phyloP scores from a whole-genome alignment of 2,797 vertebrate species.

The Ambastaia sidthimunki region DNA sequence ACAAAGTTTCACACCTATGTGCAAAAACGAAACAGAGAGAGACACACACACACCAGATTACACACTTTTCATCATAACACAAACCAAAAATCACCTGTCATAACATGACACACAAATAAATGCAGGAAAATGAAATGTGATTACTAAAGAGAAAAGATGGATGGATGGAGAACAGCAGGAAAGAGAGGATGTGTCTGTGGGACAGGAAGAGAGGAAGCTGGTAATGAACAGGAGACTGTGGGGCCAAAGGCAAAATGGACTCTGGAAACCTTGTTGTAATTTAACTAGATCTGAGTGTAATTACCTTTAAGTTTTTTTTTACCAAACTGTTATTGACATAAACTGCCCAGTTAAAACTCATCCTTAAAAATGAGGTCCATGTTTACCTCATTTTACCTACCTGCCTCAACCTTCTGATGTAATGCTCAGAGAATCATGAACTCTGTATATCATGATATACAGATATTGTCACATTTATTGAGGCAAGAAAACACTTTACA shows the following conservation, averaged over 20 bases:
- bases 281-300: conserved; percentile 14
- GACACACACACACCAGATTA: not conserved
- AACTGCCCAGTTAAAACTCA: too few relatives aligned
- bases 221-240: conserved; percentile 30
- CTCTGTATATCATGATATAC: too few relatives aligned
- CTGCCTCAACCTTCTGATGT: too few relatives aligned
- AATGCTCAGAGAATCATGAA: too few relatives aligned
- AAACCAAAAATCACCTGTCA: not conserved
- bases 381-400: too few relatives aligned
- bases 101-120: not conserved
- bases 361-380: too few relatives aligned
- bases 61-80: not conserved
- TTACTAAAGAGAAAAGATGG: conserved; percentile 7
- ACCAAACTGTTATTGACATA: too few relatives aligned
- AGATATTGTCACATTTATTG: too few relatives aligned
- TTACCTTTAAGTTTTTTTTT: not conserved
- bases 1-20: not conserved
- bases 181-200: conserved; percentile 23
- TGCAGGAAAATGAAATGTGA: conserved; percentile 6
- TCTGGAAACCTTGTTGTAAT: not conserved
- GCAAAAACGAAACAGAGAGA: not conserved
- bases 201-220: conserved; percentile 29
- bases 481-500: too few relatives aligned
- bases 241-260: conserved; percentile 2
- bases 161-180: conserved; percentile 11